Evolutionary conservation across 2,113 vertebrate genomes (phyloP).

Genomic region (Cephalophus harveyi): DNA sequence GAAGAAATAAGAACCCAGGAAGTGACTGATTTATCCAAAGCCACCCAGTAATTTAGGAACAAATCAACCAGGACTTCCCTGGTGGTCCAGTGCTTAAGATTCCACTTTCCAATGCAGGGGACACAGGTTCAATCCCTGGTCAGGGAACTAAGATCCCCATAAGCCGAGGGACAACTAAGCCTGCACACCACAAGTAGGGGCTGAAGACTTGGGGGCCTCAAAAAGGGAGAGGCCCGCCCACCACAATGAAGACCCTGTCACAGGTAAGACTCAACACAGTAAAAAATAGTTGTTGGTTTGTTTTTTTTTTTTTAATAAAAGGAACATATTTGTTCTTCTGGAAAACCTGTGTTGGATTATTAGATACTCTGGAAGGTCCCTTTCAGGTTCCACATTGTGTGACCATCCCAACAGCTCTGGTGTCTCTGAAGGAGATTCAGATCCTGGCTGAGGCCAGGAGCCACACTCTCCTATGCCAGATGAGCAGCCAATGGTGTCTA

Average conservation of each 20-base stretch:
- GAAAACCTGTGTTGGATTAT: background rate
- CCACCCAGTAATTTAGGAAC: background rate
- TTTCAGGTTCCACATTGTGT: background rate
- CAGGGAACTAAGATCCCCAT: background rate
- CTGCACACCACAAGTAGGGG: background rate
- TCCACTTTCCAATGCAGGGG: background rate
- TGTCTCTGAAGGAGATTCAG: background rate
- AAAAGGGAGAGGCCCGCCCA: background rate
- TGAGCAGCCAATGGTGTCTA: background rate
- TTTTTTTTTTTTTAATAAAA: background rate
- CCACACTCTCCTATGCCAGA: background rate
- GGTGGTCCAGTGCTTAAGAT: background rate
- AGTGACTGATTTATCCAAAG: background rate
- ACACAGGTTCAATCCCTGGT: background rate
- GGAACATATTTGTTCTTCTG: background rate
- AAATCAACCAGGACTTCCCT: background rate
- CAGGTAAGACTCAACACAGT: background rate
- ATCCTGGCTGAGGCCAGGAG: background rate
- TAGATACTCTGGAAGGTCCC: background rate
- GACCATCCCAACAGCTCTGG: background rate
- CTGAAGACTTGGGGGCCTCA: background rate
- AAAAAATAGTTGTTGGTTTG: background rate
- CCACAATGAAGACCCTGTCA: background rate
- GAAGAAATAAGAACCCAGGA: constrained; percentile 6
- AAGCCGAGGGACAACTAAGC: background rate